phyloP scores from a whole-genome alignment of 2,888 invertebrate species.

The Alcis repandata region DNA sequence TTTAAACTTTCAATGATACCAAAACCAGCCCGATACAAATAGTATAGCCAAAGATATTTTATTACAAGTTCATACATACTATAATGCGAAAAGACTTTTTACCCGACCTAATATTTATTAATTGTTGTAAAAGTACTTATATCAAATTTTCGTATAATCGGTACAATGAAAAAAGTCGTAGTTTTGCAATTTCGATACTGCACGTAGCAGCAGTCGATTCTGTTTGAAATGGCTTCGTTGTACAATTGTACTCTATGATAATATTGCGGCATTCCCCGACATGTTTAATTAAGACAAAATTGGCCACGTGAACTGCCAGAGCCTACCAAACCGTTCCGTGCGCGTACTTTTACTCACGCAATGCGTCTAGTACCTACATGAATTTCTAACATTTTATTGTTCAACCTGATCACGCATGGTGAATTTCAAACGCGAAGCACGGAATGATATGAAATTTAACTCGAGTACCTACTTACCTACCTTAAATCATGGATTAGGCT shows the following conservation, averaged over 20 bases:
- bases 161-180: too few relatives aligned
- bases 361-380: conserved; percentile 34
- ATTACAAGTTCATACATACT: too few relatives aligned
- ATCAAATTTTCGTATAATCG: too few relatives aligned
- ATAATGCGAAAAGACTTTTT: too few relatives aligned
- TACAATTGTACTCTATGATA: not conserved
- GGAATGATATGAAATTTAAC: conserved; percentile 24
- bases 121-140: too few relatives aligned
- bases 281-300: conserved; percentile 32
- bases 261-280: not conserved
- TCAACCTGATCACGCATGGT: conserved; percentile 29
- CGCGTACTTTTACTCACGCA: conserved; percentile 33
- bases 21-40: too few relatives aligned
- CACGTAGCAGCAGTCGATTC: too few relatives aligned
- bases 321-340: conserved; percentile 22
- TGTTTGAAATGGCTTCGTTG: not conserved
- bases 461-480: not conserved
- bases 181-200: too few relatives aligned
- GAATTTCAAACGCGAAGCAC: conserved; percentile 31
- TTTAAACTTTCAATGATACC: too few relatives aligned
- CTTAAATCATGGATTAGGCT: too few relatives aligned
- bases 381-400: conserved; percentile 40
- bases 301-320: conserved; percentile 9
- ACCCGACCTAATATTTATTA: too few relatives aligned
- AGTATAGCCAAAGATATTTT: too few relatives aligned